These are phyloP conservation scores for Amaurobius ferox DNA, from an alignment of 2,888 invertebrate genomes.

Conservation along the genomic window DNA sequence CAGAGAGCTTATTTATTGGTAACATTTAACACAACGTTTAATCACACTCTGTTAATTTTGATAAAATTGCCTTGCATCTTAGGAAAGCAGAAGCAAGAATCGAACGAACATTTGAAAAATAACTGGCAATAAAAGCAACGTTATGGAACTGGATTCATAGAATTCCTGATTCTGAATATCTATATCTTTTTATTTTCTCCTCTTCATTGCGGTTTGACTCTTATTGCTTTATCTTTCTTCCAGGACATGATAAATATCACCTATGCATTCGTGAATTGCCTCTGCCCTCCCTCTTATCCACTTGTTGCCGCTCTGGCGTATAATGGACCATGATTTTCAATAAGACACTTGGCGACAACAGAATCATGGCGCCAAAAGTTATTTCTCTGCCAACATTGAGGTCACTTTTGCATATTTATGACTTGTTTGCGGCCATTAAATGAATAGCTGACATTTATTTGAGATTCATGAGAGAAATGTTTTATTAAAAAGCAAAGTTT, in stretches of 20 bases:
- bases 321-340: slow-evolving; percentile 46
- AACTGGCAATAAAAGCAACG: slow-evolving; percentile 57
- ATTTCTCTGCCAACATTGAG: slow-evolving; percentile 28
- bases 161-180: slow-evolving; percentile 51
- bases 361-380: slow-evolving; percentile 37
- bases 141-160: slow-evolving; percentile 44
- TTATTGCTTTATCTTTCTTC: slow-evolving; percentile 59
- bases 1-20: too few relatives aligned
- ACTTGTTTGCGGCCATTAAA: slow-evolving; percentile 6
- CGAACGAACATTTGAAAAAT: slow-evolving; percentile 11
- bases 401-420: slow-evolving; percentile 27
- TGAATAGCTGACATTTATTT: too few relatives aligned
- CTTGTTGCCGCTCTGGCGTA: slow-evolving; percentile 44
- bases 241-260: slow-evolving; percentile 57
- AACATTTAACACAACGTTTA: slow-evolving; percentile 8
- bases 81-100: too few relatives aligned
- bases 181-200: slow-evolving; percentile 27
- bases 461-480: too few relatives aligned
- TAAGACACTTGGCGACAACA: slow-evolving; percentile 33
- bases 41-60: slow-evolving; percentile 39
- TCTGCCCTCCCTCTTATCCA: slow-evolving; percentile 2
- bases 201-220: slow-evolving; percentile 28
- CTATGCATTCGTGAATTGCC: slow-evolving; percentile 41
- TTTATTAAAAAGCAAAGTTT: too few relatives aligned
- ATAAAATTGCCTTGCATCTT: not conserved